Conservation (phyloP, 2,888 invertebrate genomes). For the Cordylochernes scorpioides region DNA sequence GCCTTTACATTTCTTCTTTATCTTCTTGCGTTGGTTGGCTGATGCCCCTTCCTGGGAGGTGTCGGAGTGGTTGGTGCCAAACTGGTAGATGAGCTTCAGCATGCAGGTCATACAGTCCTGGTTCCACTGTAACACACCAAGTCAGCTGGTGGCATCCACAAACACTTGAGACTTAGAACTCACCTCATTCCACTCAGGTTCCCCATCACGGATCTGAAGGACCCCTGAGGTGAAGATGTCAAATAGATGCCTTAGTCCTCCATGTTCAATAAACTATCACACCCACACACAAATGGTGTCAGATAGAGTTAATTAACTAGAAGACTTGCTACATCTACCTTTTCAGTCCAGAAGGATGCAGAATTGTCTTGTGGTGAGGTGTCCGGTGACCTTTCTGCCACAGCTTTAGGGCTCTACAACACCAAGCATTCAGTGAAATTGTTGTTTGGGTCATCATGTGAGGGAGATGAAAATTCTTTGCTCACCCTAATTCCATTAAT, state of each 20-base stretch:
- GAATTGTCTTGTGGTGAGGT: too few relatives aligned
- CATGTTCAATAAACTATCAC: conserved; percentile 52
- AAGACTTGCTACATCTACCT: too few relatives aligned
- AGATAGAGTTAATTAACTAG: too few relatives aligned
- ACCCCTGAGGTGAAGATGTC: conserved; percentile 67
- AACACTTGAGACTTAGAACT: conserved; percentile 6
- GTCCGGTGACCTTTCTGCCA: too few relatives aligned
- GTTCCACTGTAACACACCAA: conserved; percentile 40
- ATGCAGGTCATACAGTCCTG: conserved; percentile 73
- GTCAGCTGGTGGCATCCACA: background rate
- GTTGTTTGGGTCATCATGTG: too few relatives aligned
- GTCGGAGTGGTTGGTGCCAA: conserved; percentile 56
- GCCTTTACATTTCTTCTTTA: conserved; percentile 21
- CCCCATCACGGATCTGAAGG: conserved; percentile 35
- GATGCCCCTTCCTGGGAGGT: too few relatives aligned
- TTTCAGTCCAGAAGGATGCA: too few relatives aligned
- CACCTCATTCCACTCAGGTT: conserved; percentile 33
- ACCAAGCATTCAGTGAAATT: too few relatives aligned
- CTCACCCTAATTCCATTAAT: too few relatives aligned
- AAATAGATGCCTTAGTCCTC: conserved; percentile 59
- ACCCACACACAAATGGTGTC: too few relatives aligned
- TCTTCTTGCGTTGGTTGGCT: conserved; percentile 9
- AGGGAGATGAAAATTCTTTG: too few relatives aligned
- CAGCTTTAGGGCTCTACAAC: too few relatives aligned
- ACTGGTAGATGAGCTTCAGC: conserved; percentile 53